Evolutionary conservation across 2,113 vertebrate genomes (phyloP).

Genomic region (Sakesphorus luctuosus): DNA sequence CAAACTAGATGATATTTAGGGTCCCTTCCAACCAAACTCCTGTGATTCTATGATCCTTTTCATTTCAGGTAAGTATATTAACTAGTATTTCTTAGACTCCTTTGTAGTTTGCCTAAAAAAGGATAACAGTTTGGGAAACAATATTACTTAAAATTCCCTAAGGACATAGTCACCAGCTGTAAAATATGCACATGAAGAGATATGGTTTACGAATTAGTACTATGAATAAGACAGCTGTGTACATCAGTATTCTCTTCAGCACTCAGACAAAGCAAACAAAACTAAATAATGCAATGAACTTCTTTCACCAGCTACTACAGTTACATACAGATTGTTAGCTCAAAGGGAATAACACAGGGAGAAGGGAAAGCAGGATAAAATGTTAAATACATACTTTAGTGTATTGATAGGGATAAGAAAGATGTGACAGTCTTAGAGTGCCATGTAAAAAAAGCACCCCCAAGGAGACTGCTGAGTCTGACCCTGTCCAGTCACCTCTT

Average conservation of each 20-base stretch:
- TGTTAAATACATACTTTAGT: background rate
- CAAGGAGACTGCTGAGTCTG: background rate
- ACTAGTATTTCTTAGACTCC: background rate
- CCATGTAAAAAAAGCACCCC: background rate
- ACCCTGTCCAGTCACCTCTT: background rate
- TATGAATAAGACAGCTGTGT: background rate
- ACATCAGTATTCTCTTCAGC: conserved; percentile 11
- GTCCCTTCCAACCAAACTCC: background rate
- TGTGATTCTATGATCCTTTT: background rate
- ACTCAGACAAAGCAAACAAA: conserved; percentile 15
- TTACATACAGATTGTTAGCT: conserved; percentile 1
- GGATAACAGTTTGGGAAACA: background rate
- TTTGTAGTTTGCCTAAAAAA: background rate
- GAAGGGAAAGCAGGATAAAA: background rate
- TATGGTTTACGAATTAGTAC: background rate
- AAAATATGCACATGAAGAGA: background rate
- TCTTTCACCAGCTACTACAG: background rate
- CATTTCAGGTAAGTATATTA: background rate
- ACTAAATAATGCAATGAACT: conserved; percentile 46
- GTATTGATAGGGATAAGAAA: background rate
- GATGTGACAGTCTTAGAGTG: background rate
- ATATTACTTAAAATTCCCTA: background rate
- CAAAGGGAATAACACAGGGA: background rate
- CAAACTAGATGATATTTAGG: background rate
- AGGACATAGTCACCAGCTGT: background rate